phyloP scores from a whole-genome alignment of 2,888 invertebrate genomes.

The Leucoma salicis region DNA sequence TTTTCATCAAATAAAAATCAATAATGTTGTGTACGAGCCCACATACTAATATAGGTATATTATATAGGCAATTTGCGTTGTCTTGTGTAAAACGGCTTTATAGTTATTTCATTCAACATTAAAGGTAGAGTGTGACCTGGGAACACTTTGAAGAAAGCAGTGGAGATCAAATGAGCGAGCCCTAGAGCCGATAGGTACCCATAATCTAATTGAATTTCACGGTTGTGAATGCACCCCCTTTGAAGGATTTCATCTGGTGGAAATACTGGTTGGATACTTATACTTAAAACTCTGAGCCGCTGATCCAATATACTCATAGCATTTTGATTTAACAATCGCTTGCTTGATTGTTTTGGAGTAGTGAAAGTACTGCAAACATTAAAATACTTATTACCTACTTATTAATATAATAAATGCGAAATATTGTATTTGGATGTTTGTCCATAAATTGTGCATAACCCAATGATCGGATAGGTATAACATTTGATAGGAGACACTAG shows the following conservation, averaged over 20 bases:
- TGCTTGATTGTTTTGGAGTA: too few relatives aligned
- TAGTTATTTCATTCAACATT: conserved; percentile 13
- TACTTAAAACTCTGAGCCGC: conserved; percentile 47
- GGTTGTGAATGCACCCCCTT: conserved; percentile 50
- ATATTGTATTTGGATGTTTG: too few relatives aligned
- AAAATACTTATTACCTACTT: too few relatives aligned
- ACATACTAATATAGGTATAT: too few relatives aligned
- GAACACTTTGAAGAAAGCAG: conserved; percentile 26
- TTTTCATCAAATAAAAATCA: too few relatives aligned
- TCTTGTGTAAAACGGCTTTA: neutral
- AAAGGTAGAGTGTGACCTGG: conserved; percentile 21
- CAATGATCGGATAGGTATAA: too few relatives aligned
- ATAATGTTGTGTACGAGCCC: too few relatives aligned
- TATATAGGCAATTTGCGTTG: too few relatives aligned
- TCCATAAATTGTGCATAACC: too few relatives aligned
- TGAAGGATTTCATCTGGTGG: conserved; percentile 56
- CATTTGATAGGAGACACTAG: too few relatives aligned
- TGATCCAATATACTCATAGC: conserved; percentile 45
- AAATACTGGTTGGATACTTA: conserved; percentile 41
- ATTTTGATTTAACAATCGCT: conserved; percentile 27
- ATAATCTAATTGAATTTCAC: conserved; percentile 64
- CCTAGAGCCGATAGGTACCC: conserved; percentile 33
- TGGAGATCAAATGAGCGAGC: conserved; percentile 22
- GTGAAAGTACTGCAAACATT: too few relatives aligned
- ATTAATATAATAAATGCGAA: too few relatives aligned